These are phyloP conservation scores for Benitochromis conjunctus DNA, from an alignment of 2,113 vertebrate genomes.

Conservation along the genomic window DNA sequence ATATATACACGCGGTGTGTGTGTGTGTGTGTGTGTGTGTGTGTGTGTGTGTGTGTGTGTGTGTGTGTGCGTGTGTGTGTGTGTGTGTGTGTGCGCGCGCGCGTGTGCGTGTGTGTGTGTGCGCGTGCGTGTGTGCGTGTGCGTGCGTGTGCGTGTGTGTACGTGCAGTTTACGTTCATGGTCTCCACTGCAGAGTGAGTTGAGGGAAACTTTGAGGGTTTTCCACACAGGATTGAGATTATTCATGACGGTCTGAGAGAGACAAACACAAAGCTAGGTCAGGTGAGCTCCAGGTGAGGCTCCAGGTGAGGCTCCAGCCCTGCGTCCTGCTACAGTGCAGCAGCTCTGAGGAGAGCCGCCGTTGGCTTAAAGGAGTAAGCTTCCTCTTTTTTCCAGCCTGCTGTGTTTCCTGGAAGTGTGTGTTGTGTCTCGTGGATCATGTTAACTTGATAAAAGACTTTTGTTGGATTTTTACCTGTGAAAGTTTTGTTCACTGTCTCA, in stretches of 20 bases:
- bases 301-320: neutral
- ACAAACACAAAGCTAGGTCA: neutral
- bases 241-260: conserved; percentile 90
- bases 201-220: conserved; percentile 95
- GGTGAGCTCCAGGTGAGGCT: accelerated
- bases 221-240: conserved; percentile 96
- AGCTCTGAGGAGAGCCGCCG: neutral
- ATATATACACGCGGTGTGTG: no score
- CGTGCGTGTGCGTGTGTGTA: conserved; percentile 5
- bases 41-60: no score
- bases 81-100: accelerated
- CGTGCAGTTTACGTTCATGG: conserved; percentile 92
- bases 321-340: neutral
- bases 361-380: neutral
- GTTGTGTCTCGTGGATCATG: neutral
- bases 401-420: neutral
- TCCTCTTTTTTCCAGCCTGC: neutral
- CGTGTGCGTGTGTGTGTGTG: accelerated
- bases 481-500: no score
- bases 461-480: neutral
- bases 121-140: accelerated
- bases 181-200: conserved; percentile 96
- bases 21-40: no score
- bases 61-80: no score
- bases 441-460: neutral